Percentiles rank a stretch among this genome's conserved stretches.
These are phyloP conservation scores for Neogobius melanostomus DNA, from an alignment of 2,113 vertebrate species.

Conservation along the genomic window DNA sequence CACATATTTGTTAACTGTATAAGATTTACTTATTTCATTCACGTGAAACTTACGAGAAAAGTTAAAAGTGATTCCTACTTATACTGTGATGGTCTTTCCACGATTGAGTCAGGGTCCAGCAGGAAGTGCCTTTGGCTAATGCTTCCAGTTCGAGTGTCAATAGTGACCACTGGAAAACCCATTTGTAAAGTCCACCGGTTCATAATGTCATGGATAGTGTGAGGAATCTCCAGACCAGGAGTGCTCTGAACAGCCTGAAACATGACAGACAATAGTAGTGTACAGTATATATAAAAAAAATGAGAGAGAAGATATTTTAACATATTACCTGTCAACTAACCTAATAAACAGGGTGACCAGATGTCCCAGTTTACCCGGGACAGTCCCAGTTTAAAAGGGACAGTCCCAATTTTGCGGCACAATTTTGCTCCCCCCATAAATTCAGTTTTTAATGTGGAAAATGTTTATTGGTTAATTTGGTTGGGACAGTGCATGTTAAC, in stretches of 20 bases:
- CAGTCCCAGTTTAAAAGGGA: too few relatives aligned
- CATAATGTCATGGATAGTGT: constrained; percentile 81
- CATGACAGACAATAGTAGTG: constrained; percentile 6
- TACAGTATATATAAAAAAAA: too few relatives aligned
- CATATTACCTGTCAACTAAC: too few relatives aligned
- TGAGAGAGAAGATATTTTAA: too few relatives aligned
- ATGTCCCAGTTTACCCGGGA: too few relatives aligned
- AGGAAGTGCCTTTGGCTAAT: constrained; percentile 88
- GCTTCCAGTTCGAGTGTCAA: constrained; percentile 77
- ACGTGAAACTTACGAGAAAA: constrained; percentile 21
- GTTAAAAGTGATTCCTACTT: constrained; percentile 75
- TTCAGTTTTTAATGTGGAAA: too few relatives aligned
- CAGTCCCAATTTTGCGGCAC: too few relatives aligned
- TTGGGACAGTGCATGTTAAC: too few relatives aligned
- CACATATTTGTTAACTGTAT: neutral
- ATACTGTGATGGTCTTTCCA: constrained; percentile 81
- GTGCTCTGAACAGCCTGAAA: constrained; percentile 63
- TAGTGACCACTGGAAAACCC: constrained; percentile 88
- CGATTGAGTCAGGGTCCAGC: constrained; percentile 75
- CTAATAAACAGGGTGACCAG: too few relatives aligned
- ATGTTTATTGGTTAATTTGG: too few relatives aligned
- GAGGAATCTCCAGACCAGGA: constrained; percentile 37
- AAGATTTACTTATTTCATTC: neutral
- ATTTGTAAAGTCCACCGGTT: constrained; percentile 93
- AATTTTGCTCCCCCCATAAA: too few relatives aligned